Conservation (phyloP, 2,113 vertebrate species). For the Ciconia boyciana region DNA sequence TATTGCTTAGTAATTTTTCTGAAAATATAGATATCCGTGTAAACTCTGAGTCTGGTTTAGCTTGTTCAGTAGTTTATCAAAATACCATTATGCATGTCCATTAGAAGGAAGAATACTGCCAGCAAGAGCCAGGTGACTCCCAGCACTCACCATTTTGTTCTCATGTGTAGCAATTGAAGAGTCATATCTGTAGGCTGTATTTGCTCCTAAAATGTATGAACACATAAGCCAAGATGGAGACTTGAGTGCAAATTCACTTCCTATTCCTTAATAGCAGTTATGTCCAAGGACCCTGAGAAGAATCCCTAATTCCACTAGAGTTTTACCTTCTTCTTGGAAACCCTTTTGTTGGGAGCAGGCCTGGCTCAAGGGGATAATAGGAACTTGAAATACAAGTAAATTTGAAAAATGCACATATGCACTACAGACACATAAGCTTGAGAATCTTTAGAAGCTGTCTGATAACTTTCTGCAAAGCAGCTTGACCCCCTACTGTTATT, state of each 20-base stretch:
- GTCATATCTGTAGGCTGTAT: background rate
- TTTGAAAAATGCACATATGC: background rate
- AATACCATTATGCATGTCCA: background rate
- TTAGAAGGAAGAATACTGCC: background rate
- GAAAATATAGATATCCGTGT: background rate
- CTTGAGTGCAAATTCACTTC: background rate
- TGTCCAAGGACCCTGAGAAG: background rate
- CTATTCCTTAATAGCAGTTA: background rate
- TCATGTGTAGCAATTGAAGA: background rate
- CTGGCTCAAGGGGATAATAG: background rate
- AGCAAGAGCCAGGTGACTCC: background rate
- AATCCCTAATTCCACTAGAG: background rate
- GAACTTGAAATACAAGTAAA: background rate
- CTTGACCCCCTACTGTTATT: conserved; percentile 18
- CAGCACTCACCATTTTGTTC: background rate
- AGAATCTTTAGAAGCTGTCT: conserved; percentile 19
- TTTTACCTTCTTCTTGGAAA: background rate
- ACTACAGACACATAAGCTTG: background rate
- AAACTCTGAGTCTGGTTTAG: background rate
- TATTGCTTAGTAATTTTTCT: background rate
- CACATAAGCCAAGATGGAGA: background rate
- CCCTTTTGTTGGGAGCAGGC: background rate
- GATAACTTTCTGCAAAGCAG: conserved; percentile 35
- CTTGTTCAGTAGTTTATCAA: background rate
- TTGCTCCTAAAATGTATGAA: background rate